These are phyloP conservation scores for Drosophila fuyamai DNA, from an alignment of 1,140 invertebrate species.

Conservation along the genomic window DNA sequence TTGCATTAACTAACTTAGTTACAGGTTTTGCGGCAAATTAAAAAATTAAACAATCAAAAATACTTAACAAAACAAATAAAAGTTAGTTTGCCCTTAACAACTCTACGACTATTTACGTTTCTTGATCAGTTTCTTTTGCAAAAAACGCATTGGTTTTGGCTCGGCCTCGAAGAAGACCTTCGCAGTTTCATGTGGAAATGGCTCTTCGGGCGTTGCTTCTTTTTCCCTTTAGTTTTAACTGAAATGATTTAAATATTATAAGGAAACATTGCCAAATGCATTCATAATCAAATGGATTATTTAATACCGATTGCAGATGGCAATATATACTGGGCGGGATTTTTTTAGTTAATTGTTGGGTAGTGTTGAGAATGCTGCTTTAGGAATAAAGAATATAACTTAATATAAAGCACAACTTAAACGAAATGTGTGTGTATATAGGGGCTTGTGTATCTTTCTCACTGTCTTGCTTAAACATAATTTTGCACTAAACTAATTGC, in stretches of 20 bases:
- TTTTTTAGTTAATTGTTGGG: not conserved
- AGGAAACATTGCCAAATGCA: constrained; percentile 1
- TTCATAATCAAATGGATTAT: not conserved
- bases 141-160: not conserved
- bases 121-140: not conserved
- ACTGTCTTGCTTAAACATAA: constrained; percentile 24
- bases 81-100: constrained; percentile 13
- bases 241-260: constrained; percentile 14
- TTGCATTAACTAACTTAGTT: constrained; percentile 11
- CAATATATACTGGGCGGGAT: constrained; percentile 5
- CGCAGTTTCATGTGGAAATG: constrained; percentile 11
- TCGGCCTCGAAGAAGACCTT: constrained; percentile 1
- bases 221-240: not conserved
- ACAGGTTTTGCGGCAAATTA: constrained; percentile 7
- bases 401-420: constrained; percentile 69
- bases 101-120: constrained; percentile 15
- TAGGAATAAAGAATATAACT: constrained; percentile 31
- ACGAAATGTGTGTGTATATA: constrained; percentile 30
- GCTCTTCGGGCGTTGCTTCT: not conserved
- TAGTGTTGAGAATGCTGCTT: not conserved
- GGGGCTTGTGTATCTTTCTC: constrained; percentile 10
- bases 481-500: constrained; percentile 51
- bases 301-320: constrained; percentile 5
- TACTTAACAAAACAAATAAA: constrained; percentile 45
- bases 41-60: constrained; percentile 39